A percentile compares a stretch with the other conserved stretches of the same genome.
Evolutionary conservation across 2,888 invertebrate species (phyloP).

Genomic region (Heliconius charithonia): DNA sequence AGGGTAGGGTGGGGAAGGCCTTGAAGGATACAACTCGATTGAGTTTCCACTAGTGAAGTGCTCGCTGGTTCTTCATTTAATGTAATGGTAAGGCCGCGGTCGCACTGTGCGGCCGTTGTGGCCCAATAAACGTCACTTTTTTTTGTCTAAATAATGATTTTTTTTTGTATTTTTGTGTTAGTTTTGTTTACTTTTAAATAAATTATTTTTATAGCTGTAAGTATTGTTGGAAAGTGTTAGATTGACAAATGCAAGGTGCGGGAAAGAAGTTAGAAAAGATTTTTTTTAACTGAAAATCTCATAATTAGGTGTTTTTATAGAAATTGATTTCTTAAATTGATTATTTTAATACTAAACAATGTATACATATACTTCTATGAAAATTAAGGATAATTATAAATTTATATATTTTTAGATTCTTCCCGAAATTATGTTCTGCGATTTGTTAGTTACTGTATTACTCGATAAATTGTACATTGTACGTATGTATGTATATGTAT

Average conservation of each 20-base stretch:
- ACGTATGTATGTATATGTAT: not conserved
- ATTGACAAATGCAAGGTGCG: not conserved
- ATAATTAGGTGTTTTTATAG: not conserved
- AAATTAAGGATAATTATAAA: no score
- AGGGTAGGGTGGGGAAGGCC: constrained; percentile 45
- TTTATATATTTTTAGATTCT: not conserved
- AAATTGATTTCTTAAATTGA: not conserved
- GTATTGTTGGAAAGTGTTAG: not conserved
- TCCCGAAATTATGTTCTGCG: not conserved
- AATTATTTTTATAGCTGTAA: not conserved
- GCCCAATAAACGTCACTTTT: not conserved
- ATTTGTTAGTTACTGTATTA: not conserved
- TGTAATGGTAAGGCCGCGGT: constrained; percentile 46
- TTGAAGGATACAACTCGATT: constrained; percentile 50
- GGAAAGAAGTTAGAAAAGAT: not conserved
- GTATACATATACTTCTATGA: no score
- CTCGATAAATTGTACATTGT: not conserved
- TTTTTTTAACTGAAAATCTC: not conserved
- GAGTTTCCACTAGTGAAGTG: constrained; percentile 48
- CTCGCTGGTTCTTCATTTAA: constrained; percentile 45
- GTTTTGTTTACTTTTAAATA: not conserved
- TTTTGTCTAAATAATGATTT: not conserved
- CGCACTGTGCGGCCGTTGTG: constrained; percentile 32
- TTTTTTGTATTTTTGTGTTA: not conserved
- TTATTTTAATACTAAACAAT: not conserved